Evolutionary conservation across 2,797 vertebrate species (phyloP).

Genomic region (Pipistrellus nathusii): DNA sequence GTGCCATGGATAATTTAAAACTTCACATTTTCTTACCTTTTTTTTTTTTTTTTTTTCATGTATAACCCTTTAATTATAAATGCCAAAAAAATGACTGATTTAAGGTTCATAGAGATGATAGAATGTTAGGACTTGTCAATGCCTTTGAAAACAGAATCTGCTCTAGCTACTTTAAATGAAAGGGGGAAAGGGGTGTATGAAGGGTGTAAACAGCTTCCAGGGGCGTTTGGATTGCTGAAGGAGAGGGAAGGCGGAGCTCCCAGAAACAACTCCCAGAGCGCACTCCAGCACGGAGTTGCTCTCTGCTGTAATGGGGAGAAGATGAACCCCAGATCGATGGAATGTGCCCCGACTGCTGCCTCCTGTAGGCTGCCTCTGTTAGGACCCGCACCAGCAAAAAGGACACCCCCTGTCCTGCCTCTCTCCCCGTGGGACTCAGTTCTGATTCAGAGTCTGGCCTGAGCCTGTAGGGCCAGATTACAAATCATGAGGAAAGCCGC

Average conservation of each 20-base stretch:
- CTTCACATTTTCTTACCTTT: background rate
- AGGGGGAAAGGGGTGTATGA: background rate
- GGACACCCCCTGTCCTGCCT: accelerated
- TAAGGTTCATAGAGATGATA: background rate
- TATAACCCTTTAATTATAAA: conserved; percentile 36
- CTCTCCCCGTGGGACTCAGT: background rate
- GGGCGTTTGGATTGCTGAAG: background rate
- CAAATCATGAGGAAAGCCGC: background rate
- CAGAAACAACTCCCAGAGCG: too few species aligned
- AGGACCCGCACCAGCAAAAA: background rate
- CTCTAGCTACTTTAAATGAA: background rate
- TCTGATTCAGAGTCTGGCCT: background rate
- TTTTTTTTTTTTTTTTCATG: background rate
- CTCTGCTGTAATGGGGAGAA: background rate
- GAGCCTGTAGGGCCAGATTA: background rate
- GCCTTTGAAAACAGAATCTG: conserved; percentile 12
- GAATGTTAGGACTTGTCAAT: background rate
- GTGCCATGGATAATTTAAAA: background rate
- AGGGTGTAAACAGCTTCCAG: background rate
- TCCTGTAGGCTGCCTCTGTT: background rate
- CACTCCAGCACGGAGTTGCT: background rate
- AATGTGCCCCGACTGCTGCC: background rate
- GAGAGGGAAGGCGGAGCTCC: background rate
- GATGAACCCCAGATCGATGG: background rate
- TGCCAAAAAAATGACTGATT: background rate